A percentile compares a stretch with the other conserved stretches of the same genome.
These are phyloP conservation scores for Pyrrhosoma nymphula DNA, from an alignment of 2,888 invertebrate genomes.

Conservation along the genomic window DNA sequence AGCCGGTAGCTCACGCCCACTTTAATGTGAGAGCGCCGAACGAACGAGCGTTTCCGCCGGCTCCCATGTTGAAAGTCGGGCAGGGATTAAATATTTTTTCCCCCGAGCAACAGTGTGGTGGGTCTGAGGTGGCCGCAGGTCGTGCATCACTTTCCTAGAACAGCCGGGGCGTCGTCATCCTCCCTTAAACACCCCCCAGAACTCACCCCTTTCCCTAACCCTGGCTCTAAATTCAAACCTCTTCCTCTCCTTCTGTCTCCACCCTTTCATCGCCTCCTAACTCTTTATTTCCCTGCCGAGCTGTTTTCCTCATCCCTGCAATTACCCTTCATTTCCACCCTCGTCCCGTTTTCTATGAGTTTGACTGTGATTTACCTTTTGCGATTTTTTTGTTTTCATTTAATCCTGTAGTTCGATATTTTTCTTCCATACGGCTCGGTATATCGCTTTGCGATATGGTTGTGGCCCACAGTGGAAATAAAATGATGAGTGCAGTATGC, in stretches of 20 bases:
- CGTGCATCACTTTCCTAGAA: slow-evolving; percentile 1
- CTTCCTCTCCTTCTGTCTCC: not conserved
- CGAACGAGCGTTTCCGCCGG: not conserved
- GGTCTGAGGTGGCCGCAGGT: not conserved
- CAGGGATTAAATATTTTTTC: not conserved
- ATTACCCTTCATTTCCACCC: not conserved
- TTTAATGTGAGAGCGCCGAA: not conserved
- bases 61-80: slow-evolving; percentile 11
- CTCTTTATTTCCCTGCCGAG: not conserved
- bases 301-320: not conserved
- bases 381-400: too few relatives aligned
- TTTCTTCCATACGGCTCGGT: too few relatives aligned
- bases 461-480: too few relatives aligned
- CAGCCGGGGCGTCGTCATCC: not conserved
- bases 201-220: not conserved
- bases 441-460: too few relatives aligned
- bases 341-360: too few relatives aligned
- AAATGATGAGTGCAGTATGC: too few relatives aligned
- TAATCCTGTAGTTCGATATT: too few relatives aligned
- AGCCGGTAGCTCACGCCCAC: not conserved
- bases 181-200: not conserved
- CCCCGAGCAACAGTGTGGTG: not conserved
- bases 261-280: not conserved
- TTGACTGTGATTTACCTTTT: too few relatives aligned
- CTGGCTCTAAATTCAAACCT: not conserved